Evolutionary conservation across 2,888 invertebrate genomes (phyloP).

Genomic region (Perdita meconis): DNA sequence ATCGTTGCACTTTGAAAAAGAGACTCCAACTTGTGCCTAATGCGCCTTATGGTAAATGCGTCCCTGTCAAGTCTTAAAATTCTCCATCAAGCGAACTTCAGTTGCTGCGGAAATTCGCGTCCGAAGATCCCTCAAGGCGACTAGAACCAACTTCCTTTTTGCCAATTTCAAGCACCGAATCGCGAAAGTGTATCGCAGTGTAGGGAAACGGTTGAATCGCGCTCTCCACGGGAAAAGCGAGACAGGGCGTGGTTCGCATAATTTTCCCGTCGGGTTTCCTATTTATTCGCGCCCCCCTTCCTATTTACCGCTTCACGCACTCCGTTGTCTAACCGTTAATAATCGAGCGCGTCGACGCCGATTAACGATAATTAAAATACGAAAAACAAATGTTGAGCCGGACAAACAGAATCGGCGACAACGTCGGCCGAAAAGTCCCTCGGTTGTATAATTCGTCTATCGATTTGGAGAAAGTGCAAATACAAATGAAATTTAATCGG

Average conservation of each 20-base stretch:
- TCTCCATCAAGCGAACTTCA: no score
- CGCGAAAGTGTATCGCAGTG: conserved; percentile 18
- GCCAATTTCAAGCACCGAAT: conserved; percentile 39
- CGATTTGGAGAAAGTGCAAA: neutral
- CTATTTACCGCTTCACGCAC: neutral
- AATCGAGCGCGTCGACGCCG: neutral
- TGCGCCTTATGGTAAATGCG: no score
- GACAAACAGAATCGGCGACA: neutral
- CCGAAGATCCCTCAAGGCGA: no score
- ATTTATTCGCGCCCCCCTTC: conserved; percentile 5
- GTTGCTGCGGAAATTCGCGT: no score
- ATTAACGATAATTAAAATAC: neutral
- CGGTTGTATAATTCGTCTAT: neutral
- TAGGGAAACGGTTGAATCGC: conserved; percentile 29
- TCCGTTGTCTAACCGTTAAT: neutral
- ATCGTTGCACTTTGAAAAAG: no score
- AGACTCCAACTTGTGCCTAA: no score
- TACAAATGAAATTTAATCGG: neutral
- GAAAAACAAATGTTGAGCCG: neutral
- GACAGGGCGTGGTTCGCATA: conserved; percentile 62
- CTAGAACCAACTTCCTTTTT: no score
- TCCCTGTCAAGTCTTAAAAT: no score
- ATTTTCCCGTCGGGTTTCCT: conserved; percentile 32
- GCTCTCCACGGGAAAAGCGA: conserved; percentile 47
- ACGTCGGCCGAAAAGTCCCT: neutral